Percentiles rank a stretch among this genome's conserved stretches.
These are phyloP conservation scores for Spilarctia lutea DNA, from an alignment of 2,888 invertebrate genomes.

Conservation along the genomic window DNA sequence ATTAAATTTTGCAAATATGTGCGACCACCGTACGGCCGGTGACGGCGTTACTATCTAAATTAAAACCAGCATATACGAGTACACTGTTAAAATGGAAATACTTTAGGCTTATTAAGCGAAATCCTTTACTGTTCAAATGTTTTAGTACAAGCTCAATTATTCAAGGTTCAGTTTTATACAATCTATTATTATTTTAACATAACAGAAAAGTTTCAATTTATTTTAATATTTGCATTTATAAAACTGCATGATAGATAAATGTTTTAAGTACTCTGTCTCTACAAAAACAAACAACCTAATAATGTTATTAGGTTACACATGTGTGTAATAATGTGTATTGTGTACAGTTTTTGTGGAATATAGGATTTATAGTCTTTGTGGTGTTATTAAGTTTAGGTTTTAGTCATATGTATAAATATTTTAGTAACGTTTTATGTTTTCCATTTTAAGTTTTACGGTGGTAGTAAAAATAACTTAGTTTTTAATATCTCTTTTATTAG, in stretches of 20 bases:
- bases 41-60: conserved; percentile 32
- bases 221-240: not conserved
- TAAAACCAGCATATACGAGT: conserved; percentile 34
- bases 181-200: conserved; percentile 1
- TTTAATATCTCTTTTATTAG: too few relatives aligned
- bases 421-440: not conserved
- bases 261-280: not conserved
- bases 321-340: not conserved
- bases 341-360: not conserved
- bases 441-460: not conserved
- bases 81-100: conserved; percentile 38
- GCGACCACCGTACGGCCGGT: conserved; percentile 16
- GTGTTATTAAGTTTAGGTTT: not conserved
- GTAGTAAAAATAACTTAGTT: not conserved
- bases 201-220: not conserved
- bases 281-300: not conserved
- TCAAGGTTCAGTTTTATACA: conserved; percentile 24
- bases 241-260: not conserved
- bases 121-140: conserved; percentile 27
- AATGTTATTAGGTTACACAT: too few relatives aligned
- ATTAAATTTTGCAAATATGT: conserved; percentile 19
- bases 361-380: too few relatives aligned
- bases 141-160: conserved; percentile 34
- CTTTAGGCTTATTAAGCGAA: conserved; percentile 36
- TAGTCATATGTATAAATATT: not conserved